Conservation (phyloP, 2,113 vertebrate genomes). For the Pyxicephalus adspersus region DNA sequence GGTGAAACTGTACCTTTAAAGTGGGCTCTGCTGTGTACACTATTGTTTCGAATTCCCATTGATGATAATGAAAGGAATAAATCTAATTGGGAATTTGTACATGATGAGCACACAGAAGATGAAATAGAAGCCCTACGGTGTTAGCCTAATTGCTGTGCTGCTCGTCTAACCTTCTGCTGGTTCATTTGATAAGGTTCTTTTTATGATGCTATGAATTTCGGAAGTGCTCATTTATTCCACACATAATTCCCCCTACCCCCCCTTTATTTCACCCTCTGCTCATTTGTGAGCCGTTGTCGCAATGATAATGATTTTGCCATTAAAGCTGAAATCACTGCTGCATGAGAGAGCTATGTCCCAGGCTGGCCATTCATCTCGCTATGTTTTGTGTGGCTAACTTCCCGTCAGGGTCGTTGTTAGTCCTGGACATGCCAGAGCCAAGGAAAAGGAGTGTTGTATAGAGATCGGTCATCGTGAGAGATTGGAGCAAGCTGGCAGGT, state of each 20-base stretch:
- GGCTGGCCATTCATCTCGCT: conserved; percentile 44
- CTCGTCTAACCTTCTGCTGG: conserved; percentile 52
- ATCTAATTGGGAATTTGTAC: conserved; percentile 64
- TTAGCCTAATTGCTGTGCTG: conserved; percentile 64
- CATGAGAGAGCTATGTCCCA: conserved; percentile 53
- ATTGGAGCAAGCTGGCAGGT: conserved; percentile 15
- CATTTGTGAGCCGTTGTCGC: conserved; percentile 55
- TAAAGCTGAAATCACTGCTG: conserved; percentile 56
- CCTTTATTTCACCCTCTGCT: conserved; percentile 57
- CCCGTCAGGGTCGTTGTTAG: conserved; percentile 35
- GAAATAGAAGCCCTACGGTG: conserved; percentile 60
- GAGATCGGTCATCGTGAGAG: conserved; percentile 16
- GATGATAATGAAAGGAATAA: conserved; percentile 73
- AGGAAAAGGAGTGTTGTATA: conserved; percentile 12
- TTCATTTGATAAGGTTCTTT: conserved; percentile 63
- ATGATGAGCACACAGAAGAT: conserved; percentile 59
- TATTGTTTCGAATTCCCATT: conserved; percentile 70
- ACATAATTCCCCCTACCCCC: conserved; percentile 57
- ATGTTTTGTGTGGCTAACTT: conserved; percentile 48
- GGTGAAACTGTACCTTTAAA: conserved; percentile 68
- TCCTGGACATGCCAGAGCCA: conserved; percentile 20
- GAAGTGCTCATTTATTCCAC: conserved; percentile 58
- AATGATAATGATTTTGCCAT: conserved; percentile 57
- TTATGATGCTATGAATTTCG: conserved; percentile 66
- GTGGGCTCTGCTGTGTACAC: conserved; percentile 65